phyloP scores from a whole-genome alignment of 2,797 vertebrate species.

The Scyliorhinus canicula region DNA sequence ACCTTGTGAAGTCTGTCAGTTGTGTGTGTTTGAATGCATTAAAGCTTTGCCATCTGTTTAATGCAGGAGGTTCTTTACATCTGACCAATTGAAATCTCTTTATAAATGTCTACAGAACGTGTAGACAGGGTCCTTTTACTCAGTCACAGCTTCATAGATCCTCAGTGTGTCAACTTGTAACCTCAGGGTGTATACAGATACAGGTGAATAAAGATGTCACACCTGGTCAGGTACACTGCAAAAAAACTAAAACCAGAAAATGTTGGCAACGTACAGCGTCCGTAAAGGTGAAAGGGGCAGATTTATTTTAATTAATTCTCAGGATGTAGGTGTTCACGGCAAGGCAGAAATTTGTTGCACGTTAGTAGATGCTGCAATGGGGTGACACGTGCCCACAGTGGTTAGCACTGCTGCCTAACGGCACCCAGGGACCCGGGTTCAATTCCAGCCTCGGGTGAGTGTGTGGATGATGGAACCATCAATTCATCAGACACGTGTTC shows the following conservation, averaged over 20 bases:
- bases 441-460: no score
- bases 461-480: no score
- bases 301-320: not conserved
- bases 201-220: not conserved
- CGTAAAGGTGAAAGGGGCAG: not conserved
- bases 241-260: not conserved
- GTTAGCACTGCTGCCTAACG: no score
- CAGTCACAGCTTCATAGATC: not conserved
- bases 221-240: not conserved
- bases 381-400: no score
- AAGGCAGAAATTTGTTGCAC: not conserved
- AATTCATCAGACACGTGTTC: no score
- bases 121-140: not conserved
- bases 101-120: not conserved
- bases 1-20: not conserved
- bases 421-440: no score
- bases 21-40: not conserved
- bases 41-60: not conserved
- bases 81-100: not conserved
- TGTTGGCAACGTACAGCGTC: not conserved
- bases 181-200: not conserved
- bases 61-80: not conserved
- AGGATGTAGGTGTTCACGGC: no score
- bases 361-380: not conserved
- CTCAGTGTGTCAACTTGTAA: not conserved